Evolutionary conservation across 2,888 invertebrate species (phyloP).

Genomic region (Acronicta leporina): DNA sequence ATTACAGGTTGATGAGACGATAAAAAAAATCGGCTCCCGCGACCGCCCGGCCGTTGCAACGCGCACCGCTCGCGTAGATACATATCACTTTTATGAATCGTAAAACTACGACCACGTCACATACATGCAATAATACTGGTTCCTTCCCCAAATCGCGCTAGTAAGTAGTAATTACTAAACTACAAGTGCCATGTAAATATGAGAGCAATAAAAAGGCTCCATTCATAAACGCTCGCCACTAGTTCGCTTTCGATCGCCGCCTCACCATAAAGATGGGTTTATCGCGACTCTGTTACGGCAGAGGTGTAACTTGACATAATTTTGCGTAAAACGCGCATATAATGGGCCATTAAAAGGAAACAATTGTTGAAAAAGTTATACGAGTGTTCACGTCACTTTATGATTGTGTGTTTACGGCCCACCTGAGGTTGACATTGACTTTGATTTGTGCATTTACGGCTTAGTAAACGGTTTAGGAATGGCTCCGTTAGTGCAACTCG

Average conservation of each 20-base stretch:
- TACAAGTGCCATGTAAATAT: slow-evolving; percentile 83
- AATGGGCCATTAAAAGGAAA: slow-evolving; percentile 89
- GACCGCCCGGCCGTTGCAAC: slow-evolving; percentile 61
- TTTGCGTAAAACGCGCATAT: slow-evolving; percentile 88
- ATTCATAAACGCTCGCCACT: slow-evolving; percentile 83
- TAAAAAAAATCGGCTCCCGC: slow-evolving; percentile 73
- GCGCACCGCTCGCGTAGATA: slow-evolving; percentile 68
- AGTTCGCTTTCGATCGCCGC: slow-evolving; percentile 85
- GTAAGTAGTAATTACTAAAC: slow-evolving; percentile 84
- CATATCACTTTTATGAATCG: slow-evolving; percentile 86
- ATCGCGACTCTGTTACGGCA: slow-evolving; percentile 85
- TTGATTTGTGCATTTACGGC: slow-evolving; percentile 87
- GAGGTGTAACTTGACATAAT: slow-evolving; percentile 88
- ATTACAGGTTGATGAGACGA: slow-evolving; percentile 85
- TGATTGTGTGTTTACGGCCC: slow-evolving; percentile 87
- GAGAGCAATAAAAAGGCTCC: slow-evolving; percentile 85
- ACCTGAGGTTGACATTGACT: slow-evolving; percentile 88
- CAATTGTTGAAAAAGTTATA: slow-evolving; percentile 89
- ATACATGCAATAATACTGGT: slow-evolving; percentile 82
- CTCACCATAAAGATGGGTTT: slow-evolving; percentile 87
- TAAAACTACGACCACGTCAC: slow-evolving; percentile 81
- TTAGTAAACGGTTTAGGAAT: slow-evolving; percentile 79
- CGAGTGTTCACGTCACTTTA: slow-evolving; percentile 87
- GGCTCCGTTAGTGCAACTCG: slow-evolving; percentile 63
- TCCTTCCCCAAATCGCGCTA: slow-evolving; percentile 83